Conservation (phyloP, 2,113 vertebrate species). For the Galbula dea region DNA sequence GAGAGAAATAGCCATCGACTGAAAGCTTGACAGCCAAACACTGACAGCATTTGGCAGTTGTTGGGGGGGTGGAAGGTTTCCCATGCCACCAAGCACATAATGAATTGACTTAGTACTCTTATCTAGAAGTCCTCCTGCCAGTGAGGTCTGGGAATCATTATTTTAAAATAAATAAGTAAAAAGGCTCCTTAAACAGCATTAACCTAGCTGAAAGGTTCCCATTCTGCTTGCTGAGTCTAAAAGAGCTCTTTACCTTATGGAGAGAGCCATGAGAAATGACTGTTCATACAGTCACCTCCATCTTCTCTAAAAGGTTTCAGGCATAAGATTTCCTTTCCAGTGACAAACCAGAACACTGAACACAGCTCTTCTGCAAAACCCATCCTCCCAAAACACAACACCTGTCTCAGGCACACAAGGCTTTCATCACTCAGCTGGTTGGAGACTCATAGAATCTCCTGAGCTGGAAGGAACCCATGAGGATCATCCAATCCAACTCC, state of each 20-base stretch:
- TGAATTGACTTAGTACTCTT: neutral
- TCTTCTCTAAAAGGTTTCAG: no score
- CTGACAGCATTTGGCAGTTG: neutral
- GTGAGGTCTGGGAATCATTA: neutral
- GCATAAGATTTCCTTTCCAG: no score
- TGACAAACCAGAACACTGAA: neutral
- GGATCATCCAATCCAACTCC: no score
- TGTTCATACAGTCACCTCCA: neutral
- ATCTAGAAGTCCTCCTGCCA: neutral
- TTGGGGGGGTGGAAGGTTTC: neutral
- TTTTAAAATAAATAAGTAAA: neutral
- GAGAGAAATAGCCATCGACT: neutral
- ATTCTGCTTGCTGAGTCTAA: neutral
- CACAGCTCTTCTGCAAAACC: neutral
- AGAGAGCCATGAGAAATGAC: neutral
- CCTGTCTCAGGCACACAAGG: neutral
- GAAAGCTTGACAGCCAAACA: neutral
- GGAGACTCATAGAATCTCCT: neutral
- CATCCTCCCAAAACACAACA: fast-evolving
- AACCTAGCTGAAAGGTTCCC: neutral
- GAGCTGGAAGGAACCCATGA: no score
- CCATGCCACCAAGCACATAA: neutral
- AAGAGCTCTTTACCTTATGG: neutral
- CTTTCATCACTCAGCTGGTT: fast-evolving
- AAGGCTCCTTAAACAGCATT: neutral